These are phyloP conservation scores for Trichosurus vulpecula DNA, from an alignment of 2,797 vertebrate species.

Conservation along the genomic window DNA sequence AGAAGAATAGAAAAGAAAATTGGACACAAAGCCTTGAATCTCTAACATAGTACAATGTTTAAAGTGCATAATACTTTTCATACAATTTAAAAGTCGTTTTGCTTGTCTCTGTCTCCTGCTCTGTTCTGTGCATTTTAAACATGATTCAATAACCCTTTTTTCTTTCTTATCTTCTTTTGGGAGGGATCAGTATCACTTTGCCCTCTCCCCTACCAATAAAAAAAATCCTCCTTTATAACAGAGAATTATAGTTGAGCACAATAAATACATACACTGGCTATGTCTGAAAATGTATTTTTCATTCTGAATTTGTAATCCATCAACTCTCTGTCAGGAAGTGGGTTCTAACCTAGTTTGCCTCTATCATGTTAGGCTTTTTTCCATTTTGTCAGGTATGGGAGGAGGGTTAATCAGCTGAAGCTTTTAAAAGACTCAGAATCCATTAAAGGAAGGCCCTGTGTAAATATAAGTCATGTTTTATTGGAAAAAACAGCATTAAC, in stretches of 20 bases:
- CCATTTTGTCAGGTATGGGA: background rate
- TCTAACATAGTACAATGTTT: background rate
- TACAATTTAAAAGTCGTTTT: background rate
- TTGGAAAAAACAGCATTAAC: conserved; percentile 7
- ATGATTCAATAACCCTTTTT: background rate
- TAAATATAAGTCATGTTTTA: conserved; percentile 36
- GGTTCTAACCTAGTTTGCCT: background rate
- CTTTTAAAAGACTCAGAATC: conserved; percentile 18
- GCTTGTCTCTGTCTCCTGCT: background rate
- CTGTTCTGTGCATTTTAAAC: background rate
- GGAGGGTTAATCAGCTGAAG: conserved; percentile 17
- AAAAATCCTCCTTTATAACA: background rate
- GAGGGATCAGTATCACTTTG: background rate
- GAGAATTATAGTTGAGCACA: background rate
- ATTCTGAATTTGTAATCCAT: conserved; percentile 2
- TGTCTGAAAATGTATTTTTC: conserved; percentile 4
- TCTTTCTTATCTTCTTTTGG: background rate
- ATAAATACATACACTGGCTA: background rate
- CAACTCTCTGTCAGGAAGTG: background rate
- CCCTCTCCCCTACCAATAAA: background rate
- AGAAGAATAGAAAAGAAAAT: background rate
- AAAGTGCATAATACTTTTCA: background rate
- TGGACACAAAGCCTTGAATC: background rate
- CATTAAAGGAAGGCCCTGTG: background rate
- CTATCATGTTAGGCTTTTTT: conserved; percentile 9